phyloP scores from a whole-genome alignment of 2,113 vertebrate genomes.

The Notothenia rossii region DNA sequence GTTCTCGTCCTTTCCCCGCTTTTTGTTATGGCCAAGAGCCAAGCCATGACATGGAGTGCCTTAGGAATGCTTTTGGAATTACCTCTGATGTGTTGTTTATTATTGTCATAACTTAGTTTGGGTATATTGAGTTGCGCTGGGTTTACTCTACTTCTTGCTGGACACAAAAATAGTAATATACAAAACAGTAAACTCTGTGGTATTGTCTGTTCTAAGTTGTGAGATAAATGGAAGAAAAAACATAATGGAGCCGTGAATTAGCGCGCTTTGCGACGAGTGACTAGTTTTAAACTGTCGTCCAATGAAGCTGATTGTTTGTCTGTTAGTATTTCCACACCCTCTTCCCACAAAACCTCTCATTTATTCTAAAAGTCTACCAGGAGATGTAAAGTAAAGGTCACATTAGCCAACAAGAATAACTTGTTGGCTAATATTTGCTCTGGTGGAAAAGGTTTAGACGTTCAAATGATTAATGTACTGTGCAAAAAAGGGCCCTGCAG shows the following conservation, averaged over 20 bases:
- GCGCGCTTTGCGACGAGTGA: too few relatives aligned
- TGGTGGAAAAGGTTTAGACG: not conserved
- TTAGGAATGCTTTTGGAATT: too few relatives aligned
- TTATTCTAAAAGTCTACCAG: slow-evolving; percentile 1
- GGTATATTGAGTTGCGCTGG: too few relatives aligned
- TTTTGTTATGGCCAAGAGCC: too few relatives aligned
- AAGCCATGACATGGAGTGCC: too few relatives aligned
- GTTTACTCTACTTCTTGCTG: not conserved
- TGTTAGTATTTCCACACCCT: not conserved
- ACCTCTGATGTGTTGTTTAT: too few relatives aligned
- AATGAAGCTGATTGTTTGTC: not conserved
- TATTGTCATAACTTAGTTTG: too few relatives aligned
- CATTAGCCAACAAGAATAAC: too few relatives aligned
- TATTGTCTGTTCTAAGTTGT: not conserved
- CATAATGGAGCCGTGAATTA: not conserved
- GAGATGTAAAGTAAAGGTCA: not conserved
- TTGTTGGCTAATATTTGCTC: not conserved
- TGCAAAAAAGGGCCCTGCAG: not conserved
- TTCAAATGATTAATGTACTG: not conserved
- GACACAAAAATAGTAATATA: not conserved
- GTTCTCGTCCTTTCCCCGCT: too few relatives aligned
- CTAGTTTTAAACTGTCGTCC: not conserved
- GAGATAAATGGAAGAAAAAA: not conserved
- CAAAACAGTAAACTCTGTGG: not conserved
- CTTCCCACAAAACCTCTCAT: not conserved